These are phyloP conservation scores for Lepidostoma basale DNA, from an alignment of 1,140 invertebrate species.

Conservation along the genomic window DNA sequence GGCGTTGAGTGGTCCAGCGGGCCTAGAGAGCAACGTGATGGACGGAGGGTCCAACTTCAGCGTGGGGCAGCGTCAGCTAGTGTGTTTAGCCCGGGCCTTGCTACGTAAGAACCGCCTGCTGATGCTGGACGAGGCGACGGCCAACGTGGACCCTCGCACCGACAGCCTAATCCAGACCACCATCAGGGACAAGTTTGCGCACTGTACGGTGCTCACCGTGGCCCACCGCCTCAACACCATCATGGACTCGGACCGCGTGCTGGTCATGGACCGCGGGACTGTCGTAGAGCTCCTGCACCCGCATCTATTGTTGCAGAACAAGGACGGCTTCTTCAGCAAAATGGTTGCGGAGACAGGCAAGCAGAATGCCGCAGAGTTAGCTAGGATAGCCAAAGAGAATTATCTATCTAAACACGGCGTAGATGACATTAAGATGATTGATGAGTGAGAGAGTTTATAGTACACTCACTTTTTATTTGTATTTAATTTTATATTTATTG, in stretches of 20 bases:
- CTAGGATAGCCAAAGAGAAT: slow-evolving; percentile 51
- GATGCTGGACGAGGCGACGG: slow-evolving; percentile 76
- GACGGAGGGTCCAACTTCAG: slow-evolving; percentile 71
- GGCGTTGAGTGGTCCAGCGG: slow-evolving; percentile 29
- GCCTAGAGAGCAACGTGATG: slow-evolving; percentile 65
- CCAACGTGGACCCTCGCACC: slow-evolving; percentile 71
- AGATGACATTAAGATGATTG: slow-evolving; percentile 40
- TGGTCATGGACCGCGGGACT: slow-evolving; percentile 65
- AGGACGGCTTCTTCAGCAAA: slow-evolving; percentile 63
- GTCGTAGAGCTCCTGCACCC: slow-evolving; percentile 71
- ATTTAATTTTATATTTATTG: too few species aligned
- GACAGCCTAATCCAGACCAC: slow-evolving; percentile 63
- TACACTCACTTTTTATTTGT: too few species aligned
- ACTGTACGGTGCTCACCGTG: slow-evolving; percentile 73
- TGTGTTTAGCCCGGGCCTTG: slow-evolving; percentile 77
- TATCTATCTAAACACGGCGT: slow-evolving; percentile 22
- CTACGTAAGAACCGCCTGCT: slow-evolving; percentile 69
- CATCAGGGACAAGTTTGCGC: slow-evolving; percentile 62
- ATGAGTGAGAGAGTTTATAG: too few species aligned
- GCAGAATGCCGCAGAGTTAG: slow-evolving; percentile 51
- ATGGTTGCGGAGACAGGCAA: slow-evolving; percentile 66
- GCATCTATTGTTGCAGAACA: slow-evolving; percentile 62
- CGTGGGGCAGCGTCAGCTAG: slow-evolving; percentile 75
- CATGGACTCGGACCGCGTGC: slow-evolving; percentile 65
- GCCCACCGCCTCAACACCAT: slow-evolving; percentile 73